Evolutionary conservation across 2,888 invertebrate genomes (phyloP).

Genomic region (Oconnorella tubifera): DNA sequence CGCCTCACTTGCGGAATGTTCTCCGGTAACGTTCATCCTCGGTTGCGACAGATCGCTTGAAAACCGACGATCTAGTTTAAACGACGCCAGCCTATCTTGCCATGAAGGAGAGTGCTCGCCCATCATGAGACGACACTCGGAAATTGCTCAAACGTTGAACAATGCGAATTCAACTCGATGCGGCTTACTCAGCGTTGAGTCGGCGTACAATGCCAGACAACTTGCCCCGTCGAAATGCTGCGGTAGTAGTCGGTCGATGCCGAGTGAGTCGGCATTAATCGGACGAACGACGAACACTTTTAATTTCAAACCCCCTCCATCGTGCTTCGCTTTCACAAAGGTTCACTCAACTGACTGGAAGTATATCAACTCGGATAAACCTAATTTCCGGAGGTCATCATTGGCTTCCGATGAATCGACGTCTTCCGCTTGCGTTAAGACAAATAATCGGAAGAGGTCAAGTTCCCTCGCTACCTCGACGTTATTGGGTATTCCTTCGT

Average conservation of each 20-base stretch:
- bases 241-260: background rate
- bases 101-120: background rate
- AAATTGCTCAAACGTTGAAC: constrained; percentile 1
- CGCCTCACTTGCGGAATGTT: constrained; percentile 11
- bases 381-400: background rate
- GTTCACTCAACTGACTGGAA: background rate
- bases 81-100: constrained; percentile 7
- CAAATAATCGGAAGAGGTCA: constrained; percentile 6
- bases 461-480: constrained; percentile 11
- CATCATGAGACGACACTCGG: background rate
- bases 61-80: background rate
- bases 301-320: background rate
- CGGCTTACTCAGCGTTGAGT: background rate
- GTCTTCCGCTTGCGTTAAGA: background rate
- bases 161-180: background rate
- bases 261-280: background rate
- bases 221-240: background rate
- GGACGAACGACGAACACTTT: background rate
- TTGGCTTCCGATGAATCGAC: background rate
- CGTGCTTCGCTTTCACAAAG: background rate
- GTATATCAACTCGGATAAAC: background rate
- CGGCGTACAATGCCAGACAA: background rate
- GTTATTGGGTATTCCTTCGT: background rate
- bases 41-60: background rate
- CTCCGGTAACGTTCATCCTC: background rate